Conservation (phyloP, 2,113 vertebrate species). For the Platichthys stellatus region DNA sequence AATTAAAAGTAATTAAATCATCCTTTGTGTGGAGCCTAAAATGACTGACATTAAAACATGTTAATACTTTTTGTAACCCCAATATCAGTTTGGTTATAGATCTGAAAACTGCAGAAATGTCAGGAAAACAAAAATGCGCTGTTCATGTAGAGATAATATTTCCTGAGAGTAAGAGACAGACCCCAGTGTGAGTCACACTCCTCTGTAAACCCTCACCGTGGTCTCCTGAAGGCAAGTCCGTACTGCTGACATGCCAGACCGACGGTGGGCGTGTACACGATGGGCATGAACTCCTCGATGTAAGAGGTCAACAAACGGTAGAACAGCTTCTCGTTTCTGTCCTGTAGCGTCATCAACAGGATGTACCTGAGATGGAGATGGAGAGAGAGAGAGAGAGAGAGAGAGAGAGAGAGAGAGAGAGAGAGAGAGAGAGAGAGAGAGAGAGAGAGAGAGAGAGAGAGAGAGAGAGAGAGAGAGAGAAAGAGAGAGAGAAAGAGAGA, state of each 20-base stretch:
- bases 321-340: slow-evolving; percentile 97
- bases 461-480: not conserved
- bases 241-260: slow-evolving; percentile 98
- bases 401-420: not conserved
- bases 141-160: too few species aligned
- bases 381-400: not conserved
- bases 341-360: slow-evolving; percentile 96
- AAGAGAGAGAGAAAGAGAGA: not conserved
- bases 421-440: not conserved
- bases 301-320: slow-evolving; percentile 95
- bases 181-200: not conserved
- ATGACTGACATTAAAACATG: too few species aligned
- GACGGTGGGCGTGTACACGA: slow-evolving; percentile 96
- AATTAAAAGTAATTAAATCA: too few species aligned
- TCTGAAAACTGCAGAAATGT: too few species aligned
- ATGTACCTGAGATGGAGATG: slow-evolving; percentile 86
- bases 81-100: too few species aligned
- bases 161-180: not conserved
- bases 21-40: too few species aligned
- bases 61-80: too few species aligned
- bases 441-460: not conserved
- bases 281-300: slow-evolving; percentile 96
- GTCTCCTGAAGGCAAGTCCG: slow-evolving; percentile 94
- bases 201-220: slow-evolving; percentile 84
- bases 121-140: too few species aligned